Base-by-base conservation (phyloP, 1,140 invertebrate genomes). In the Amphibalanus amphitrite region DNA sequence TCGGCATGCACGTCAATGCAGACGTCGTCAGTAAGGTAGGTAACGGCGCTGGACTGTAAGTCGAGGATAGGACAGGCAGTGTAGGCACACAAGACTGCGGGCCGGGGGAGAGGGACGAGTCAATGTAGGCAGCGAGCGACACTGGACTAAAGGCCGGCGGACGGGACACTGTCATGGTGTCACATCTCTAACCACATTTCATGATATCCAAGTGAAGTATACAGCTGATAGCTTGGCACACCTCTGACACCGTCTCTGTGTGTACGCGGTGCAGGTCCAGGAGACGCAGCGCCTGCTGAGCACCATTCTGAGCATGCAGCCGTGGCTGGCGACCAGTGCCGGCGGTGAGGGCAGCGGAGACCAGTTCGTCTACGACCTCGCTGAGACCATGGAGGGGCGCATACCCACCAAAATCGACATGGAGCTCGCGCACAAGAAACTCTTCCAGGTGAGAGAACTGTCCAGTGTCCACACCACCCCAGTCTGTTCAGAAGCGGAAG, bases 11-110 rank as follows among this genome's bases (percentile, higher is more conserved):
- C 85, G 76, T 91, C 71, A 84, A 84, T 76, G 90, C 82, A 85
- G 90, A 95, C 78, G 93, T 96, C 74, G 92, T 90, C 6, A 94
- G 93, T 78, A 92, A 95, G 78, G 91, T 93, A 77, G n/a, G n/a
- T n/a, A n/a, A n/a, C n/a, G n/a, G n/a, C n/a, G n/a, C n/a, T n/a
- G n/a, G n/a, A n/a, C n/a, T n/a, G n/a, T n/a, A n/a, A n/a, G n/a
- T n/a, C n/a, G n/a, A n/a, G n/a, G n/a, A n/a, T n/a, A n/a, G 86
- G 90, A 76, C 92, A 95, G 82, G 89, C 92, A 0, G 83, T 6
- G 33, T 15, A 38, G 33, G 33, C 33, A n/a, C n/a, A n/a, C n/a
- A n/a, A n/a, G n/a, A n/a, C n/a, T n/a, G n/a, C n/a, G n/a, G n/a
- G n/a, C n/a, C n/a, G n/a, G n/a, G n/a, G n/a, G n/a, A n/a, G n/a